phyloP scores from a whole-genome alignment of 2,888 invertebrate genomes.

The Mystacides longicornis region DNA sequence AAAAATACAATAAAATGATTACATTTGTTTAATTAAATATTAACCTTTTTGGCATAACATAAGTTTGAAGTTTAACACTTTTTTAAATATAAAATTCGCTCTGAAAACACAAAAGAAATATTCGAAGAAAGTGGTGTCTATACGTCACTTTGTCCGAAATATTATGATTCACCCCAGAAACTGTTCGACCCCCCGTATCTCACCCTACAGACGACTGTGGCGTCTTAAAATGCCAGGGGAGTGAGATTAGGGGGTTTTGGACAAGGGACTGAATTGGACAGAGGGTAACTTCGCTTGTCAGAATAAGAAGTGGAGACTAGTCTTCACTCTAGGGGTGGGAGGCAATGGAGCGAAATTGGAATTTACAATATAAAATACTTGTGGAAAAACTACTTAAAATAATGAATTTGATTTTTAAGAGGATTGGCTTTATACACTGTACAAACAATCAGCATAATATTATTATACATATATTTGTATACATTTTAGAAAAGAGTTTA shows the following conservation, averaged over 20 bases:
- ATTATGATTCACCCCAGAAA: background rate
- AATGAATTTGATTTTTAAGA: too few species aligned
- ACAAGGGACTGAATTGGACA: slow-evolving; percentile 2
- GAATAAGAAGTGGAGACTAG: background rate
- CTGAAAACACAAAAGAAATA: too few species aligned
- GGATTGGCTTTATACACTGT: too few species aligned
- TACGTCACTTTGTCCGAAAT: background rate
- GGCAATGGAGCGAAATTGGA: background rate
- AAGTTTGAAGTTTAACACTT: too few species aligned
- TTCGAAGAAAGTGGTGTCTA: too few species aligned
- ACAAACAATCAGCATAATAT: too few species aligned
- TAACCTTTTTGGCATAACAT: too few species aligned
- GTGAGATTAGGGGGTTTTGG: background rate
- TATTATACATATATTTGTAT: too few species aligned
- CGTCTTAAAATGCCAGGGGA: background rate
- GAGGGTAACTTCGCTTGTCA: background rate
- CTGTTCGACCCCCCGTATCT: background rate
- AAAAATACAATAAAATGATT: too few species aligned
- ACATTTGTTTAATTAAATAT: too few species aligned
- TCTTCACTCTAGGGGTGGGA: background rate
- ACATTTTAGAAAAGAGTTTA: too few species aligned
- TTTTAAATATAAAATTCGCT: too few species aligned
- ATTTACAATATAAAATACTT: background rate
- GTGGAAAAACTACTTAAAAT: background rate
- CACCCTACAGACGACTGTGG: background rate